phyloP scores from a whole-genome alignment of 2,113 vertebrate species.

The Dasyornis broadbenti region DNA sequence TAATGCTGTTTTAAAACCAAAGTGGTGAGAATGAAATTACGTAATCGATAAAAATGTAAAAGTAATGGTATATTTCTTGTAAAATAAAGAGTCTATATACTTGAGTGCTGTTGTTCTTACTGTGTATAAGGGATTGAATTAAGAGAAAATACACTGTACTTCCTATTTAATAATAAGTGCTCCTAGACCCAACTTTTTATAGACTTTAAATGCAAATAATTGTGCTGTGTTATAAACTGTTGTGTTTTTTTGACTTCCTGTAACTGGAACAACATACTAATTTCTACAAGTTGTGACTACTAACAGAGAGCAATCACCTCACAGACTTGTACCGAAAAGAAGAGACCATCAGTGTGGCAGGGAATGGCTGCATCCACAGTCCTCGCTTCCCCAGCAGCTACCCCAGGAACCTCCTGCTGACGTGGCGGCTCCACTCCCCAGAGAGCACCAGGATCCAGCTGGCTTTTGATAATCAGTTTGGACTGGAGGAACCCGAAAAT shows the following conservation, averaged over 20 bases:
- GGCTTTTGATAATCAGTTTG: conserved; percentile 89
- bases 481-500: conserved; percentile 92
- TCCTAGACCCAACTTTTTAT: neutral
- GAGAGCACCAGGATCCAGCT: conserved; percentile 86
- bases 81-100: neutral
- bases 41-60: neutral
- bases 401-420: conserved; percentile 90
- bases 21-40: neutral
- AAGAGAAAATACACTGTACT: neutral
- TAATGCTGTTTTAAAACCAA: neutral
- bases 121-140: neutral
- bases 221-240: conserved; percentile 66
- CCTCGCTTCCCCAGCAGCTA: conserved; percentile 93
- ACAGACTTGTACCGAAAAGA: conserved; percentile 95
- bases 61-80: neutral
- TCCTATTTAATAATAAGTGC: neutral
- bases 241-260: conserved; percentile 69
- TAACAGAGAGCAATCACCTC: conserved; percentile 94
- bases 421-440: conserved; percentile 87
- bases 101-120: neutral
- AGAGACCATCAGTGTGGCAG: conserved; percentile 83
- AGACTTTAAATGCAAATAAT: conserved; percentile 4
- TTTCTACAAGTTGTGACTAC: conserved; percentile 88
- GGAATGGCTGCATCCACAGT: conserved; percentile 84
- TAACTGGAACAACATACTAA: conserved; percentile 83